Base-by-base conservation (phyloP, 2,888 invertebrate species). In the Baronia brevicornis region DNA sequence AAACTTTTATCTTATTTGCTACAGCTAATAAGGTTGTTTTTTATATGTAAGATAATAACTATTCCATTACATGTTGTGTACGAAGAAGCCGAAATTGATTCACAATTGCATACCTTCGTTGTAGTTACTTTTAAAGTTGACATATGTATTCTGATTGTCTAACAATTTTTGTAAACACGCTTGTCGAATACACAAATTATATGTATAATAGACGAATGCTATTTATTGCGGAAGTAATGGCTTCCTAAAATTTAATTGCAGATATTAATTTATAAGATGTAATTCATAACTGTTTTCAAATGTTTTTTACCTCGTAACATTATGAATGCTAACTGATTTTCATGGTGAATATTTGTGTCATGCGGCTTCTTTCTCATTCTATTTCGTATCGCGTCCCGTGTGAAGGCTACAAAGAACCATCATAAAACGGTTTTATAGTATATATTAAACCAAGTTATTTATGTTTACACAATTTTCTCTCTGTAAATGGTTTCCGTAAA, bases 221-320 rank as follows among this genome's bases (percentile, higher is more conserved):
- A 84, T 84, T 80, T 84, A 82, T 75, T 80, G 77, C 80, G 80
- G 84, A 82, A 84, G 84, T 84, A 85, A 85, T 85, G 84, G 84
- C 84, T 85, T 84, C 84, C 84, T 78, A 79, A 80, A 74, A 62
- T 77, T 73, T 82, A 80, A 80, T 80, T 82, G 78, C 66, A 68
- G 62, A 61, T 62, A 65, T 70, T 63, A 70, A 61, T 70, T 61
- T 59, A 56, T 52, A 58, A 61, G 45, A 51, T 47, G 41, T 57
- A 63, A 67, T 65, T 71, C 60, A 57, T 59, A 57, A 51, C 48
- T 44, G 46, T 50, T 47, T 45, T 41, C 17, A 46, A 44, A 56
- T 53, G 43, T 51, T 44, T 51, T 47, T 29, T 15, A 36, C 46
- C 51, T 41, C 39, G 18, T 44, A 42, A 46, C 55, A 46, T 43